Base-by-base conservation (phyloP, 2,888 invertebrate species). In the Asteroscopus sphinx region DNA sequence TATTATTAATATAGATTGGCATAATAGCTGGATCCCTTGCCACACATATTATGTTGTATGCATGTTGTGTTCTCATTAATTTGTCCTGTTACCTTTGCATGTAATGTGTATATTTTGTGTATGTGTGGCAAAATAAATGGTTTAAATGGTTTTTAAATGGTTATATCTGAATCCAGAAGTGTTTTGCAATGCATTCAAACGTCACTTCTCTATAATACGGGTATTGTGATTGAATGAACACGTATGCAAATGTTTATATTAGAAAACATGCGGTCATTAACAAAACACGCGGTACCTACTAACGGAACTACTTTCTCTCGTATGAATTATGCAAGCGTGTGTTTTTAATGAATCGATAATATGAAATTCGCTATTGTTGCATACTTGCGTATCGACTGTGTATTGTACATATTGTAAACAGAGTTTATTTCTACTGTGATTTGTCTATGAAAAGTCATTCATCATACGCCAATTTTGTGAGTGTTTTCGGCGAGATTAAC, bases 261-360 rank as follows among this genome's bases (percentile, higher is more conserved):
- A 70, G 71, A 77, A 77, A 77, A 60, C 60, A 60, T 28, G 45
- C 47, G 54, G 56, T 60, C 75, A 67, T 61, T 71, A 63, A 60
- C 49, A 59, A 66, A 55, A 45, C 59, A 42, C 35, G 30, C 64
- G n/a, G 46, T 54, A 33, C n/a, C n/a, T n/a, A n/a, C 59, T 16
- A 58, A 62, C 60, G 64, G 62, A 68, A 74, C 58, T 48, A 67
- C 78, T 75, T 75, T 77, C 77, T 59, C 68, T 63, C 21, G 32
- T 47, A 68, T 76, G 68, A 77, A 76, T 76, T 73, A 73, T 68
- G 64, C 61, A 73, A 70, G 58, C 53, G 47, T 44, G 35, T 21
- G 67, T 56, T 57, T 61, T 69, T 42, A 70, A 64, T 76, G 58
- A 57, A 77, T 75, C 68, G 58, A 75, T 73, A 57, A 65, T 70